Base-by-base conservation (phyloP, 2,797 vertebrate genomes). In the Tokudaia muenninki region DNA sequence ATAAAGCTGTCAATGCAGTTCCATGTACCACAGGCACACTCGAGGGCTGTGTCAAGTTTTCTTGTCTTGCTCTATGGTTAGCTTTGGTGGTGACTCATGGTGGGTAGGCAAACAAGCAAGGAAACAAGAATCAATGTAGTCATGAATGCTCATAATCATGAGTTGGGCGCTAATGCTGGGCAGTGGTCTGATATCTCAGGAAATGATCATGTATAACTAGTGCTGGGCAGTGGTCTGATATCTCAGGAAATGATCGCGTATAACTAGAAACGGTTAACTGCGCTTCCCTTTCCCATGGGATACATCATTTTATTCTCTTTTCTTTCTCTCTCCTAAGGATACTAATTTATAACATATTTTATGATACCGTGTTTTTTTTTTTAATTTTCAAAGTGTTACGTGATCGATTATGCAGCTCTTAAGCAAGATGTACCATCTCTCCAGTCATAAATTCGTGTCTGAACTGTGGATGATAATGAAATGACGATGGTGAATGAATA, bases 331-430 rank as follows among this genome's bases (percentile, higher is more conserved):
- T 57, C 92, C 93, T 90, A 22, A 88, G 61, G 57, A 52, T 31
- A n/a, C 79, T 75, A 92, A 91, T 91, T 92, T 52, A 80, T 59
- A 89, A 94, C 22, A 79, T 5, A 74, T 24, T 92, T 94, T 70
- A 84, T 24, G 63, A 63, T 14, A 59, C 5, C 41, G 0, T 44
- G 65, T 63, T 87, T 19, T 47, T 87, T 87, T 90, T 87, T 50
- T 41, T 41, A 41, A 91, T 63, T 87, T 94, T 91, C 82, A 86
- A 59, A 61, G 14, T 6, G 5, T 63, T 65, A 12, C 22, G 47
- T 55, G n/a, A 78, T 52, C 87, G 59, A 70, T 17, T 31, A 2
- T 34, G 1, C 0, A 84, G 70, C 52, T 37, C 37, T 19, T 67
- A 22, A 81, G 41, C 37, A 26, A 47, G 44, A 16, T 50, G 67